phyloP scores from a whole-genome alignment of 2,797 vertebrate species.

The Enteromius unitaeniatus region DNA sequence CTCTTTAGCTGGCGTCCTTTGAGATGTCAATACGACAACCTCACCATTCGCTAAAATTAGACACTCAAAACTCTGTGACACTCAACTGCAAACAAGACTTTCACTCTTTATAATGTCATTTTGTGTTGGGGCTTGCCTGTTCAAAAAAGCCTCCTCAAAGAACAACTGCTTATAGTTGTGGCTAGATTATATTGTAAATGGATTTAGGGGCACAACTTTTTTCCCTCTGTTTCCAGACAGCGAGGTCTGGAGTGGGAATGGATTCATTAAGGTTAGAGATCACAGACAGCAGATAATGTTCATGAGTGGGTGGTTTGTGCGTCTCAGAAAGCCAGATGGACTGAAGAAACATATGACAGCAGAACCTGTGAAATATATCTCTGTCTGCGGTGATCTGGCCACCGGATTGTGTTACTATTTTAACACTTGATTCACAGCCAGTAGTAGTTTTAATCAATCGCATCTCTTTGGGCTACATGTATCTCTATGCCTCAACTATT shows the following conservation, averaged over 20 bases:
- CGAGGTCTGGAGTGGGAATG: conserved; percentile 68
- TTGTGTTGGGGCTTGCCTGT: conserved; percentile 64
- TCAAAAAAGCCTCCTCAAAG: conserved; percentile 65
- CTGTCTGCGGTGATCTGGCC: conserved; percentile 19
- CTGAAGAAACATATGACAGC: conserved; percentile 49
- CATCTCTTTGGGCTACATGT: neutral
- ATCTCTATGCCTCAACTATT: neutral
- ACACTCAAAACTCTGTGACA: neutral
- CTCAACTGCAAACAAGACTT: conserved; percentile 46
- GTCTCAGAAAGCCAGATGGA: conserved; percentile 41
- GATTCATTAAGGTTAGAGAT: conserved; percentile 74
- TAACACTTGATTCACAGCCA: neutral
- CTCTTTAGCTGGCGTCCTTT: conserved; percentile 6
- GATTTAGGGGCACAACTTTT: conserved; percentile 69
- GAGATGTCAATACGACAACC: conserved; percentile 29
- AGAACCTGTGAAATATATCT: conserved; percentile 40
- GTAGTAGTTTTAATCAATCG: neutral
- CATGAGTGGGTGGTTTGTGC: conserved; percentile 49
- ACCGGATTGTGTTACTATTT: neutral
- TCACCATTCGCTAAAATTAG: conserved; percentile 24
- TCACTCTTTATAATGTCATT: conserved; percentile 57
- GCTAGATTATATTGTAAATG: conserved; percentile 67
- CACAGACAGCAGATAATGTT: conserved; percentile 62
- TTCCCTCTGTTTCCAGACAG: conserved; percentile 65
- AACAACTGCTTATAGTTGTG: conserved; percentile 71